These are phyloP conservation scores for Ammospiza maritima DNA, from an alignment of 2,797 vertebrate genomes.

Conservation along the genomic window DNA sequence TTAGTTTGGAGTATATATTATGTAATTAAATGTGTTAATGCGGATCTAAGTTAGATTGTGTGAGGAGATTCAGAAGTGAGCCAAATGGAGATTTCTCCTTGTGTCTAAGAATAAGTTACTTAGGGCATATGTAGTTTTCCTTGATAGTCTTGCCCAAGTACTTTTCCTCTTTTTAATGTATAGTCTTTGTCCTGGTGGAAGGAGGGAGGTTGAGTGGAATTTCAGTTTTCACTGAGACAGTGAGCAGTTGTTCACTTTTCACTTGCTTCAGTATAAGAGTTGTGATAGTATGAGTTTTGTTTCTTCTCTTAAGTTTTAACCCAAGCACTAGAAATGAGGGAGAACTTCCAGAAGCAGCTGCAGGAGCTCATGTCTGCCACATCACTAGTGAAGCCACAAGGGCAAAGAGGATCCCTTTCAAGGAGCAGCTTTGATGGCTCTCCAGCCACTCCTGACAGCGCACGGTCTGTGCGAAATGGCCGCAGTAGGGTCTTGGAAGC, in stretches of 20 bases:
- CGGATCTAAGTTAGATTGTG: not conserved
- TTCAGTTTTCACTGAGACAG: not conserved
- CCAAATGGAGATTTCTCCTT: not conserved
- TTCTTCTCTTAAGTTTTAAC: constrained; percentile 79
- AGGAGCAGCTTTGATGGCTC: constrained; percentile 80
- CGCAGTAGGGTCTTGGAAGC: constrained; percentile 90
- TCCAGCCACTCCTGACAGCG: constrained; percentile 83
- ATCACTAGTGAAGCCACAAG: constrained; percentile 82
- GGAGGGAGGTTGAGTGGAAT: not conserved
- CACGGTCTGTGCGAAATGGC: constrained; percentile 78
- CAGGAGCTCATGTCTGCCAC: constrained; percentile 99
- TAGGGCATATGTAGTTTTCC: accelerated
- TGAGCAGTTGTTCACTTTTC: not conserved
- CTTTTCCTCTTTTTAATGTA: not conserved
- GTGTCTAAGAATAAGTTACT: not conserved
- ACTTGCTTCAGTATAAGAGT: not conserved
- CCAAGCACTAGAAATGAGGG: constrained; percentile 92
- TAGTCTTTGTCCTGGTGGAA: not conserved
- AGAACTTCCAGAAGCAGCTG: constrained; percentile 91
- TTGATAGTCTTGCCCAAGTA: not conserved
- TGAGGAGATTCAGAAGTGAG: not conserved
- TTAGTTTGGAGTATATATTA: not conserved
- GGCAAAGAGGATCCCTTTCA: constrained; percentile 78
- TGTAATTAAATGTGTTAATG: not conserved
- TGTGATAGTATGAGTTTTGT: not conserved